Evolutionary conservation across 2,113 vertebrate species (phyloP).

Genomic region (Nothobranchius kuhntae): DNA sequence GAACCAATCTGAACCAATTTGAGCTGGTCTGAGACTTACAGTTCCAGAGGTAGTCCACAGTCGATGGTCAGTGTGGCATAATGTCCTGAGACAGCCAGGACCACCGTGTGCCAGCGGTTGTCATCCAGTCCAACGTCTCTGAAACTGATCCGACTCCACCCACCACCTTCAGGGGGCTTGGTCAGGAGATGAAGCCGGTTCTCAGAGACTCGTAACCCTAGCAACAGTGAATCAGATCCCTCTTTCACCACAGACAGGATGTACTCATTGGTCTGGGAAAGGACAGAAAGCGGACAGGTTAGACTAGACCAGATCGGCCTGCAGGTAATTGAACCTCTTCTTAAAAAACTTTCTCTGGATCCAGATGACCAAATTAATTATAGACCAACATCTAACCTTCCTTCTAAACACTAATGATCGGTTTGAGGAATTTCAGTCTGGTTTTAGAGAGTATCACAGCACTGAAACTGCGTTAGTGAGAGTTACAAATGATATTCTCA

Average conservation of each 20-base stretch:
- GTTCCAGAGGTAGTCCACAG: constrained; percentile 84
- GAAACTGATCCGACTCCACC: constrained; percentile 81
- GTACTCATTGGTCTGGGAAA: constrained; percentile 86
- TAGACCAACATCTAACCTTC: too few relatives aligned
- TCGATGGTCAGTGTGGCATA: constrained; percentile 85
- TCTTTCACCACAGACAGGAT: constrained; percentile 85
- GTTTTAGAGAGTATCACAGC: too few relatives aligned
- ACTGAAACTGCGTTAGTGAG: too few relatives aligned
- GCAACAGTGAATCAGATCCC: constrained; percentile 75
- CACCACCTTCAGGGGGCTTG: constrained; percentile 45
- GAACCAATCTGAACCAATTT: not conserved
- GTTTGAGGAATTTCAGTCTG: too few relatives aligned
- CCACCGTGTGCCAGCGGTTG: constrained; percentile 87
- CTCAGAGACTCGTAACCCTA: constrained; percentile 84
- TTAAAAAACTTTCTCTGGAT: too few relatives aligned
- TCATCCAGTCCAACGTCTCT: constrained; percentile 78
- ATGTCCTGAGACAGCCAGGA: constrained; percentile 83
- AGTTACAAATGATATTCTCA: too few relatives aligned
- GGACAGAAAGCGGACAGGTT: constrained; percentile 10
- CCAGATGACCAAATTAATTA: too few relatives aligned
- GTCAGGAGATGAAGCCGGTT: constrained; percentile 83
- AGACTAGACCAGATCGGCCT: not conserved
- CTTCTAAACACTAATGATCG: too few relatives aligned
- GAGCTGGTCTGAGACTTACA: constrained; percentile 78
- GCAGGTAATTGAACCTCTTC: too few relatives aligned